Evolutionary conservation across 1,140 invertebrate genomes (phyloP), one percentile per base, ranked within the genome.

Genomic region (Meloidogyne floridensis): DNA sequence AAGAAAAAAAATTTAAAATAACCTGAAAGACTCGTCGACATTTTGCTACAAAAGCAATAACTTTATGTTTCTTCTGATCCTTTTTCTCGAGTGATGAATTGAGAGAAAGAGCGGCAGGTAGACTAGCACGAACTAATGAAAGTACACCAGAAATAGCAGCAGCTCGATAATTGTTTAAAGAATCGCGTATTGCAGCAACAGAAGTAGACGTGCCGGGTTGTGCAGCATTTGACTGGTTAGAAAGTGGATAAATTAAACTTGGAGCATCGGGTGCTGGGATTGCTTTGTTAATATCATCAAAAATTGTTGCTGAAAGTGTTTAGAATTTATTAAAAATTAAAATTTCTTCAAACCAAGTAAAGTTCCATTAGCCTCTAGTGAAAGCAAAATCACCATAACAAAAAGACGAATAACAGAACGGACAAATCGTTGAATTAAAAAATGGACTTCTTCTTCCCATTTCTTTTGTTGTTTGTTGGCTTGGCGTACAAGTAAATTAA

Each of bases 381-480:
- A 87, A 47, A 84, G 32, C 7, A 97, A 94, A 87, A 94, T 96
- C 79, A 98, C 94, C 85, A 98, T 95, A 0, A 98, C 95, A 91
- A 97, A 98, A 83, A 98, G 95, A 56, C 97, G 92, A 0, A 95
- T 94, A 0, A 98, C 96, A 0, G 97, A 98, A 54, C 97, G 93
- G 4, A 98, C 94, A 91, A 98, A 99, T 88, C 96, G 92, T 13
- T 95, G 91, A 1, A 95, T 94, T 0, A 98, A 95, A 78, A 93
- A 91, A 74, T 93, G 93, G 0, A 95, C 95, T 87, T 96, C 94
- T 76, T 94, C 93, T 70, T 93, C 92, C n/a, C 94, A 93, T 6
- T 84, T 84, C 6, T 89, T 87, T 11, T 89, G 82, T 6, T 81
- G 86, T n/a, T 92, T 91, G 53, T 86, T 92, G 90, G 84, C 91